Base-by-base conservation (phyloP, 2,888 invertebrate genomes). In the Melanotus villosus region DNA sequence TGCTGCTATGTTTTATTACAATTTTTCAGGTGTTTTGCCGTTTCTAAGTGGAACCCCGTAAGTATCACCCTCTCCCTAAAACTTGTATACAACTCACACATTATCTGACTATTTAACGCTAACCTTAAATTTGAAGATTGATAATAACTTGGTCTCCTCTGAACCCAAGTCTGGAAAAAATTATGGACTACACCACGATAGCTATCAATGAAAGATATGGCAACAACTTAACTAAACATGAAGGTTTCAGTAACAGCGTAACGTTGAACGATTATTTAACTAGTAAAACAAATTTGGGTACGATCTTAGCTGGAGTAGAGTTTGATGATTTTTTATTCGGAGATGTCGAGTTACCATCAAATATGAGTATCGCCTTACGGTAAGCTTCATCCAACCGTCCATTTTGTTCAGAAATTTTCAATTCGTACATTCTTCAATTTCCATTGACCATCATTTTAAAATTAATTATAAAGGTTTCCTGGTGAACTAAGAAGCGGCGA, bases 331-430 rank as follows among this genome's bases (percentile, higher is more conserved):
- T 79, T 77, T 87, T 79, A 72, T 77, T 77, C 84, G 84, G 84
- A 82, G 83, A 84, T 74, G 75, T 80, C 0, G 76, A 74, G 9
- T 79, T 90, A 67, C 88, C 89, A 0, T 76, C 82, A 0, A 82
- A 88, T 43, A 80, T 91, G 32, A 82, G 86, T 1, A 88, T 89
- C 71, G 80, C 87, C 0, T 75, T 92, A 68, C 87, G 91, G 80
- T 82, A 75, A 65, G 6, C 7, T 10, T 36, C 7, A 26, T 5
- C 7, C 26, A 26, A 26, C 7, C 26, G 7, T 26, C 4, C 26
- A 26, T 26, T 26, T 7, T 26, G n/a, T n/a, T n/a, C 3, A 26
- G 7, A 5, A 26, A 26, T 26, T 26, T 26, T 26, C 7, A 7
- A 26, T 7, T 26, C 3, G 7, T 26, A 26, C 7, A 5, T 26